Evolutionary conservation across 2,888 invertebrate species (phyloP).

Genomic region (Tenthredo notha): DNA sequence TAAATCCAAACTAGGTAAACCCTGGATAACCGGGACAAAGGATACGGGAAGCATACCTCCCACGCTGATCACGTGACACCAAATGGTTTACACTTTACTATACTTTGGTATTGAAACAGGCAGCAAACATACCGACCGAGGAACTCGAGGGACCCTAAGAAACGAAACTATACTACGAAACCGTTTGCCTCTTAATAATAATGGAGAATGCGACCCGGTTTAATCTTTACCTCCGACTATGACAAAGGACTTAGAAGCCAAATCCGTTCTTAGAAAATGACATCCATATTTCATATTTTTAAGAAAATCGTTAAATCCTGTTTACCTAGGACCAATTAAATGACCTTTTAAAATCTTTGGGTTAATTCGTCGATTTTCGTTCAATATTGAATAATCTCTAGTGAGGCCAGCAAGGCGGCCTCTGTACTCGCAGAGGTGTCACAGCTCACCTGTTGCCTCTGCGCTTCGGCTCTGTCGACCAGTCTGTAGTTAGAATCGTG

Average conservation of each 20-base stretch:
- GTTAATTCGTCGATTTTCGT: conserved; percentile 10
- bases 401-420: background rate
- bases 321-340: background rate
- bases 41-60: conserved; percentile 20
- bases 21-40: conserved; percentile 6
- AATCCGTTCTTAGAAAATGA: background rate
- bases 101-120: background rate
- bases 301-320: background rate
- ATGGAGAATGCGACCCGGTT: conserved; percentile 24
- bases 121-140: conserved; percentile 25
- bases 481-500: conserved; percentile 45
- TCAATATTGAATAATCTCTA: background rate
- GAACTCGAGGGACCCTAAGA: background rate
- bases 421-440: conserved; percentile 62
- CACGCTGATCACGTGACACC: conserved; percentile 33
- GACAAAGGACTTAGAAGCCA: background rate
- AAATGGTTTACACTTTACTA: background rate
- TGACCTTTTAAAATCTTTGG: background rate
- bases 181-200: conserved; percentile 37
- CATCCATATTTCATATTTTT: background rate
- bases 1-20: background rate
- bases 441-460: conserved; percentile 69
- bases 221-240: background rate
- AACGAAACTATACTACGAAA: background rate
- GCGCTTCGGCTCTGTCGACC: conserved; percentile 35